phyloP scores from a whole-genome alignment of 2,797 vertebrate species.

The Saxicola maurus region DNA sequence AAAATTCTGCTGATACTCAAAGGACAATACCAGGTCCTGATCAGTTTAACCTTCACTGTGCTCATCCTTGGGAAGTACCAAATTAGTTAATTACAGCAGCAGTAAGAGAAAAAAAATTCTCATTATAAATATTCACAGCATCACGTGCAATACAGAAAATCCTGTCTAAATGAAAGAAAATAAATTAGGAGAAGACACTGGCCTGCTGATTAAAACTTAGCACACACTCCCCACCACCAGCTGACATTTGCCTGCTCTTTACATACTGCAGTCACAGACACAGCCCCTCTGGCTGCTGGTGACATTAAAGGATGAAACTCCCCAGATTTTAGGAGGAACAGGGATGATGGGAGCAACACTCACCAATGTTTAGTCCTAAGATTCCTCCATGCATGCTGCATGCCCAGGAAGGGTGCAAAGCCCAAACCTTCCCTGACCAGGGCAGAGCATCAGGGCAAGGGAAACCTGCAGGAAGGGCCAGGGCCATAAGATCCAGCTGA shows the following conservation, averaged over 20 bases:
- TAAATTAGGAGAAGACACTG: neutral
- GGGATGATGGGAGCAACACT: fast-evolving
- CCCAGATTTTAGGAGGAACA: neutral
- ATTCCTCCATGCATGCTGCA: fast-evolving
- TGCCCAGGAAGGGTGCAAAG: neutral
- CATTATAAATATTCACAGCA: conserved; percentile 35
- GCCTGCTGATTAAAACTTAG: conserved; percentile 21
- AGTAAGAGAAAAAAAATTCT: neutral
- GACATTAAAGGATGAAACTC: neutral
- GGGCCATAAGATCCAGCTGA: no score
- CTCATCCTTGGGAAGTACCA: neutral
- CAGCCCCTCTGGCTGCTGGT: neutral
- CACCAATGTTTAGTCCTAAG: fast-evolving
- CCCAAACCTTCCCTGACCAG: neutral
- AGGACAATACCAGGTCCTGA: neutral
- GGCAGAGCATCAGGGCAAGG: neutral
- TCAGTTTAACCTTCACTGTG: neutral
- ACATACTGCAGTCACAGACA: neutral
- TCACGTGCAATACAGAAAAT: neutral
- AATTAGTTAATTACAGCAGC: conserved; percentile 1
- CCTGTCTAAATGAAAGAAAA: conserved; percentile 1
- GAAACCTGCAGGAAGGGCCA: neutral
- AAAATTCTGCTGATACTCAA: neutral
- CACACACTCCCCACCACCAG: neutral
- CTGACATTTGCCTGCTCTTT: conserved; percentile 28